A percentile compares a stretch with the other conserved stretches of the same genome.
phyloP scores from a whole-genome alignment of 2,113 vertebrate species.

The Crotalus helleri region DNA sequence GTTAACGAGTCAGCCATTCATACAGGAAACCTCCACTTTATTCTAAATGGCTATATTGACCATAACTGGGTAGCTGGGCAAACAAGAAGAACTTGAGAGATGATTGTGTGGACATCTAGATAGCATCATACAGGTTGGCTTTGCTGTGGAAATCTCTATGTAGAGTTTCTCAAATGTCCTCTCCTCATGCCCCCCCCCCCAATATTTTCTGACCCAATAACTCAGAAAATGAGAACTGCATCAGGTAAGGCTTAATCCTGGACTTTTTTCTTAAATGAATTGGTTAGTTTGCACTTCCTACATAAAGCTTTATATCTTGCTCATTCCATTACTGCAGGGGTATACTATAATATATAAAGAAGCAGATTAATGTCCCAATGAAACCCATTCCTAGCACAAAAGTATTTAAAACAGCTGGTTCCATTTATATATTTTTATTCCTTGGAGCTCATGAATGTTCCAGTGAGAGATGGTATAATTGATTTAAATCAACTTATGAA shows the following conservation, averaged over 20 bases:
- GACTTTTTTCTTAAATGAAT: constrained; percentile 40
- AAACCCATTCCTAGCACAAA: constrained; percentile 69
- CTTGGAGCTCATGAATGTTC: constrained; percentile 75
- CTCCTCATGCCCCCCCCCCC: not conserved
- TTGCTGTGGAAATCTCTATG: constrained; percentile 14
- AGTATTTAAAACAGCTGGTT: constrained; percentile 76
- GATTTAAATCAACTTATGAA: constrained; percentile 84
- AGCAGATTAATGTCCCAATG: constrained; percentile 64
- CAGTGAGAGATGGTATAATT: constrained; percentile 79
- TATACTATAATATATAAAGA: constrained; percentile 61
- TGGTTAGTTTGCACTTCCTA: constrained; percentile 53
- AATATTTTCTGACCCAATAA: constrained; percentile 46
- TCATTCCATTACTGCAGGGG: constrained; percentile 57
- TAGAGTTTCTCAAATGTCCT: not conserved
- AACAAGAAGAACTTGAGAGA: constrained; percentile 19
- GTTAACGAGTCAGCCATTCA: not conserved
- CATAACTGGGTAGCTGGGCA: not conserved
- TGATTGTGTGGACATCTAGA: constrained; percentile 21
- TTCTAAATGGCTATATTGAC: not conserved
- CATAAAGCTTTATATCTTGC: constrained; percentile 53
- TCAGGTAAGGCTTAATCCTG: constrained; percentile 59
- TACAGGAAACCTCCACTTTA: not conserved
- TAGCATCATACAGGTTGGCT: not conserved
- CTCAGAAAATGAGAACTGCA: constrained; percentile 53
- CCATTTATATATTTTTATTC: constrained; percentile 77